A percentile compares a stretch with the other conserved stretches of the same genome.
Conservation (phyloP, 2,113 vertebrate genomes). For the Monarcha castaneiventris region DNA sequence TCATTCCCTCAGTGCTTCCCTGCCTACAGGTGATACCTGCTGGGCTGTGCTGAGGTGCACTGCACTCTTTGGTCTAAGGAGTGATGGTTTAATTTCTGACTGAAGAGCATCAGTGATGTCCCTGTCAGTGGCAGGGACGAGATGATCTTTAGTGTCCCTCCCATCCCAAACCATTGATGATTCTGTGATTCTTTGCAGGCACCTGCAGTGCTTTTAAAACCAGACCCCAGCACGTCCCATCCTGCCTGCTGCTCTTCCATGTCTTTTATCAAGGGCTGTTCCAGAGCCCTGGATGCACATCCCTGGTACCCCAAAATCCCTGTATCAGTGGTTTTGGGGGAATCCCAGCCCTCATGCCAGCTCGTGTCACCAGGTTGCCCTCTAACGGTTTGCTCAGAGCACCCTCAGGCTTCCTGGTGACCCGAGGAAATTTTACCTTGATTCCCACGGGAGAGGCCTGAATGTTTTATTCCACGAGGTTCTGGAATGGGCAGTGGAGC, state of each 20-base stretch:
- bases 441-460: neutral
- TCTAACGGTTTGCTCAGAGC: neutral
- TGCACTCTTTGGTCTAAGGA: neutral
- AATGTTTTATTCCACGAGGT: neutral
- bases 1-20: neutral
- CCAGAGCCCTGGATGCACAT: neutral
- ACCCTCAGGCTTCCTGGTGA: neutral
- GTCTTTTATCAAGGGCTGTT: neutral
- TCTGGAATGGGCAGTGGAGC: neutral
- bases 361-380: neutral
- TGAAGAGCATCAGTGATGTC: neutral
- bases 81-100: neutral
- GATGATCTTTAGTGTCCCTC: neutral
- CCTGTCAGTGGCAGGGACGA: neutral
- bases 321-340: neutral
- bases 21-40: accelerated
- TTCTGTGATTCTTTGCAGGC: neutral
- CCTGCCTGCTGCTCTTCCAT: neutral
- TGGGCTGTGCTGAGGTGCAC: neutral
- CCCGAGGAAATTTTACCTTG: neutral
- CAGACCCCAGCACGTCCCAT: accelerated
- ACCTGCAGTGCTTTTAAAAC: neutral
- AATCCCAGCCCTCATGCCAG: neutral
- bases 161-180: accelerated
- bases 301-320: too few species aligned